Conservation (phyloP, 1,140 invertebrate species). For the Lepidotrigona ventralis region DNA sequence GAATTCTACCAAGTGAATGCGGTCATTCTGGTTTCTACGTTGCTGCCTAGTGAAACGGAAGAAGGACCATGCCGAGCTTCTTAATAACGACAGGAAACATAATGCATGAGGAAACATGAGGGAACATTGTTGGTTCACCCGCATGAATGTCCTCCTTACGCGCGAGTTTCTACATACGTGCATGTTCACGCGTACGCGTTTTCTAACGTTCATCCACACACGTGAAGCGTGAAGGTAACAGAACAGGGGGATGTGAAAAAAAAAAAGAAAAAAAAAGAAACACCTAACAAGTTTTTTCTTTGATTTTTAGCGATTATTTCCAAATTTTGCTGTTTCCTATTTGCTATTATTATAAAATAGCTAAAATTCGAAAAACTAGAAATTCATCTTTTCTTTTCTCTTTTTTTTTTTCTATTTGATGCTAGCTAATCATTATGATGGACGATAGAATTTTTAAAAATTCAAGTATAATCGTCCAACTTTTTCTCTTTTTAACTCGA, state of each 20-base stretch:
- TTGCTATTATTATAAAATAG: too few relatives aligned
- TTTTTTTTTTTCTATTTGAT: too few relatives aligned
- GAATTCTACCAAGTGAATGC: too few relatives aligned
- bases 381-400: too few relatives aligned
- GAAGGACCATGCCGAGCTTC: conserved; percentile 4
- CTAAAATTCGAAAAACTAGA: too few relatives aligned
- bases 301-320: too few relatives aligned
- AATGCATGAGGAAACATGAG: conserved; percentile 52
- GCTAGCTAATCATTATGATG: too few relatives aligned
- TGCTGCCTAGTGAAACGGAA: conserved; percentile 14
- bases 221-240: not conserved
- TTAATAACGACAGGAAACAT: conserved; percentile 47
- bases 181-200: conserved; percentile 9
- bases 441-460: too few relatives aligned
- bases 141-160: conserved; percentile 41
- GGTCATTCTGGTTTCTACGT: too few relatives aligned
- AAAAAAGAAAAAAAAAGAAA: not conserved
- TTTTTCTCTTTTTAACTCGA: too few relatives aligned
- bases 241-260: not conserved
- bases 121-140: conserved; percentile 55
- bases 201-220: conserved; percentile 4
- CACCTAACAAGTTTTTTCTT: not conserved
- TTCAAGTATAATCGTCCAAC: too few relatives aligned
- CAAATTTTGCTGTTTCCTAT: too few relatives aligned
- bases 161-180: not conserved